Conservation (phyloP, 2,888 invertebrate genomes). For the Eristalis intricaria region DNA sequence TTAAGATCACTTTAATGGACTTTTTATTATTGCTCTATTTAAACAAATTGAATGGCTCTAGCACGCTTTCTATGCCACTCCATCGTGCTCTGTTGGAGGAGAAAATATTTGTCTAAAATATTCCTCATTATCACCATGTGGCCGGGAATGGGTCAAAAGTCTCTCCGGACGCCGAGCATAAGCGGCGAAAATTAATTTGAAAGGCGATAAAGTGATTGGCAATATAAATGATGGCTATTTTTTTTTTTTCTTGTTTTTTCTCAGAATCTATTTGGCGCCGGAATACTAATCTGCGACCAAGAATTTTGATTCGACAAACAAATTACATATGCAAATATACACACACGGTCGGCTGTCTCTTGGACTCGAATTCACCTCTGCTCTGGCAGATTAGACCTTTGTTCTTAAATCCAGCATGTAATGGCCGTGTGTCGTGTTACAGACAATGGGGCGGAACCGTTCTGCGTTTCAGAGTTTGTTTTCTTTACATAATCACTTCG, state of each 20-base stretch:
- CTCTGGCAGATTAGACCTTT: too few relatives aligned
- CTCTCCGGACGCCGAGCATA: background rate
- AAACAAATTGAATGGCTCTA: background rate
- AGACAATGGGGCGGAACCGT: too few relatives aligned
- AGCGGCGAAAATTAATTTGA: background rate
- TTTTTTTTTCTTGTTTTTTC: background rate
- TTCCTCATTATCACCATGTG: slow-evolving; percentile 38
- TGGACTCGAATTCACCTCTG: background rate
- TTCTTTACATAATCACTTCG: too few relatives aligned
- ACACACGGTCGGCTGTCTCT: background rate
- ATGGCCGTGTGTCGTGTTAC: too few relatives aligned
- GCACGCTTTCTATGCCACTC: background rate
- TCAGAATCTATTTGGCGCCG: background rate
- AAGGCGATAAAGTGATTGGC: slow-evolving; percentile 1
- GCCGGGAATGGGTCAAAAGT: slow-evolving; percentile 35
- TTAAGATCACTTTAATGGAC: background rate
- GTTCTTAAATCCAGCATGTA: too few relatives aligned
- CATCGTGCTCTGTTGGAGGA: background rate
- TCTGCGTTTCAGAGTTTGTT: too few relatives aligned
- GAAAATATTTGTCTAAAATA: slow-evolving; percentile 4
- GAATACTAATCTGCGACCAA: background rate
- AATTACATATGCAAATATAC: background rate
- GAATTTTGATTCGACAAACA: background rate
- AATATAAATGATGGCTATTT: background rate
- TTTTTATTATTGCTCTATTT: background rate